phyloP scores from a whole-genome alignment of 2,113 vertebrate species.

The Apodemus sylvaticus region DNA sequence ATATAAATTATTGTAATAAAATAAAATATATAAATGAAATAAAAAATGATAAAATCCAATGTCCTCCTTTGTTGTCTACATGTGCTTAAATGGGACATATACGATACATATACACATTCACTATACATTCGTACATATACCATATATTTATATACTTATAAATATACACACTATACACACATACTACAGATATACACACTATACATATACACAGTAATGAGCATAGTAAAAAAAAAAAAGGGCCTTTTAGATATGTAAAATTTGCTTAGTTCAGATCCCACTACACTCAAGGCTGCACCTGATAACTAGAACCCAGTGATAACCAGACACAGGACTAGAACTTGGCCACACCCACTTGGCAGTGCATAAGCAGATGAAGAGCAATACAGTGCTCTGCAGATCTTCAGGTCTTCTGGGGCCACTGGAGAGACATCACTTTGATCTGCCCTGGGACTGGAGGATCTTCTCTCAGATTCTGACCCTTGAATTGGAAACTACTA shows the following conservation, averaged over 20 bases:
- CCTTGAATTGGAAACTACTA: background rate
- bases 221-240: background rate
- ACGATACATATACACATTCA: background rate
- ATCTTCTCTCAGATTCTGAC: background rate
- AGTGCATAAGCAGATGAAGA: background rate
- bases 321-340: background rate
- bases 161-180: background rate
- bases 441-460: background rate
- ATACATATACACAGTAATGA: background rate
- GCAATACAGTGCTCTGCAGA: background rate
- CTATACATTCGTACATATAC: background rate
- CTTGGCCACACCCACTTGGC: background rate
- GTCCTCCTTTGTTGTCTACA: background rate
- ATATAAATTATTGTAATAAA: background rate
- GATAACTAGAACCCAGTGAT: background rate
- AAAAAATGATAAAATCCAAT: background rate
- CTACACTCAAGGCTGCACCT: background rate
- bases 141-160: background rate
- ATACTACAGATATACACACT: background rate
- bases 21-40: background rate
- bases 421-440: background rate
- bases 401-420: background rate
- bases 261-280: background rate
- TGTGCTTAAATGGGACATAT: background rate
- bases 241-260: background rate